phyloP scores from a whole-genome alignment of 2,888 invertebrate genomes.

The Acholoe squamosa region DNA sequence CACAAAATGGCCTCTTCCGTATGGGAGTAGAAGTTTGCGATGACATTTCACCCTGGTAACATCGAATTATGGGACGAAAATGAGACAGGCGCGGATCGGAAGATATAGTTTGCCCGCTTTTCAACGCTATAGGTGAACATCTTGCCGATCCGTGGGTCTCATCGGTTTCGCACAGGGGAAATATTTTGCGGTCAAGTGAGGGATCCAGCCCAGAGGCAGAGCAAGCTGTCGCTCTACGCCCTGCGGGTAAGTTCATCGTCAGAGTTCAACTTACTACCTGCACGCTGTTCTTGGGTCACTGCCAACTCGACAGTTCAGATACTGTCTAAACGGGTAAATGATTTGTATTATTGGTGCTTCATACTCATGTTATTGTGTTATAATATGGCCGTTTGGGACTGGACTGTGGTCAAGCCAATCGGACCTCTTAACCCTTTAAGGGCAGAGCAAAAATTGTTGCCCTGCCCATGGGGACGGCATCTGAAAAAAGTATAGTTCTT shows the following conservation, averaged over 20 bases:
- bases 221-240: constrained; percentile 53
- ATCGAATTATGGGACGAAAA: constrained; percentile 51
- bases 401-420: background rate
- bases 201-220: constrained; percentile 21
- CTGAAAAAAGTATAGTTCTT: too few relatives aligned
- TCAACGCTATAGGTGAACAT: constrained; percentile 43
- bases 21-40: constrained; percentile 56
- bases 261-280: constrained; percentile 57
- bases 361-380: background rate
- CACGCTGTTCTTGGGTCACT: constrained; percentile 7
- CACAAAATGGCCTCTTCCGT: constrained; percentile 60
- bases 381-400: background rate
- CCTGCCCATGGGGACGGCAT: too few relatives aligned
- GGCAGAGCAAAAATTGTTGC: too few relatives aligned
- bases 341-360: background rate
- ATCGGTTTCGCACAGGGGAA: constrained; percentile 46
- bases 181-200: constrained; percentile 51
- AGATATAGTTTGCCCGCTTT: constrained; percentile 49
- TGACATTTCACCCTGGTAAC: constrained; percentile 59
- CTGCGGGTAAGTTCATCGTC: constrained; percentile 46
- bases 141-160: constrained; percentile 57
- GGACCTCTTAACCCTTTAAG: too few relatives aligned
- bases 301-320: constrained; percentile 23
- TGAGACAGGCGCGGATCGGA: constrained; percentile 50
- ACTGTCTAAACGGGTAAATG: background rate